Conservation (phyloP, 2,888 invertebrate genomes). For the Steromphala cineraria region DNA sequence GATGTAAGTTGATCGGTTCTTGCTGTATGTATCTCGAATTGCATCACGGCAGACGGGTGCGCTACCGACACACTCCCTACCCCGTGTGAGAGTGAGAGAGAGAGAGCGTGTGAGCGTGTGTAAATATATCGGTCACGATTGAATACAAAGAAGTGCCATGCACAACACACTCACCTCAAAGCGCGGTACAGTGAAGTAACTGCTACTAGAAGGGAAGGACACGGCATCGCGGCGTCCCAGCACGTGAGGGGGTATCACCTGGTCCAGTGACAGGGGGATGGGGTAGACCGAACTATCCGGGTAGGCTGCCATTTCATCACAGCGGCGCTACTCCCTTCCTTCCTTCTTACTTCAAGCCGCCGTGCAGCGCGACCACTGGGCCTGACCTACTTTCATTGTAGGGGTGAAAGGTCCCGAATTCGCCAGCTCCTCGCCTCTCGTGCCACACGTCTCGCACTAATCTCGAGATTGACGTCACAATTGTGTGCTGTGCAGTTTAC, state of each 20-base stretch:
- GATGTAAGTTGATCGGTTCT: no score
- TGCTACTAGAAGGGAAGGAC: slow-evolving; percentile 19
- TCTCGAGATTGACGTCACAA: slow-evolving; percentile 9
- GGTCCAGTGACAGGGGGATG: slow-evolving; percentile 4
- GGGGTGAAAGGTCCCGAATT: slow-evolving; percentile 18
- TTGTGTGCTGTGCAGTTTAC: slow-evolving; percentile 11
- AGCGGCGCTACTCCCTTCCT: background rate
- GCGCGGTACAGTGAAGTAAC: slow-evolving; percentile 17
- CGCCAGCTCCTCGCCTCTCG: background rate
- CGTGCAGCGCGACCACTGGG: background rate
- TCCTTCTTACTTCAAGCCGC: background rate
- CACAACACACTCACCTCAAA: slow-evolving; percentile 12
- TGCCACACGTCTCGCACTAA: background rate
- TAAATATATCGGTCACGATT: background rate
- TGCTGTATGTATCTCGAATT: no score
- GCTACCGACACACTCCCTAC: background rate
- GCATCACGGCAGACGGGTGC: background rate
- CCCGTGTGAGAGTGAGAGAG: background rate
- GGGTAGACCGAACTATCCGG: background rate
- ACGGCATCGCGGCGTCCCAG: slow-evolving; percentile 15
- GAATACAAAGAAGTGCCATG: background rate
- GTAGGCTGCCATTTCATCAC: background rate
- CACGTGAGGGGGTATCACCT: background rate
- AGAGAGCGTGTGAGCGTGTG: background rate
- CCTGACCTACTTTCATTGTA: slow-evolving; percentile 11